Conservation (phyloP, 2,797 vertebrate genomes). For the Sibirionetta formosa region DNA sequence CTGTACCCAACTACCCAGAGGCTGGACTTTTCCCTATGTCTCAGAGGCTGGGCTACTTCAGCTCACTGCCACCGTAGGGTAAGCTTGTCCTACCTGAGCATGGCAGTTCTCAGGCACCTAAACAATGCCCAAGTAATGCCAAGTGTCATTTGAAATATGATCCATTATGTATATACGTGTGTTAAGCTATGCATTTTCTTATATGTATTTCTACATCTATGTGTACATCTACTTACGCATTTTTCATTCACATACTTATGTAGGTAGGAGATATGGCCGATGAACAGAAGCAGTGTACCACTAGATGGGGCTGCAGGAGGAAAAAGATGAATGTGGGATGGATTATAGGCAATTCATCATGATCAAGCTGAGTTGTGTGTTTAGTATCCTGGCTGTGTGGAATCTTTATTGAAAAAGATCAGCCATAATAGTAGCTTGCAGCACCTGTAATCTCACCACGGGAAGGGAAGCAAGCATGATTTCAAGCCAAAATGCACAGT, state of each 20-base stretch:
- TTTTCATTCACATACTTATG: accelerated
- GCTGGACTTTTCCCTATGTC: neutral
- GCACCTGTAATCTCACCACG: slow-evolving; percentile 20
- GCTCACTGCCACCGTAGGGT: accelerated
- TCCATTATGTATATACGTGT: accelerated
- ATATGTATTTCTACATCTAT: accelerated
- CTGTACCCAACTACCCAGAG: neutral
- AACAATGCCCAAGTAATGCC: neutral
- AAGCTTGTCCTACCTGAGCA: neutral
- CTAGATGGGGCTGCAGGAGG: slow-evolving; percentile 50
- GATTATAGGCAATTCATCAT: neutral
- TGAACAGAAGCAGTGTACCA: neutral
- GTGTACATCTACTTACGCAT: neutral
- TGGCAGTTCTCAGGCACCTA: neutral
- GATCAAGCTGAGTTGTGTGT: neutral
- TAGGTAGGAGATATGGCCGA: accelerated
- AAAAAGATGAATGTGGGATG: neutral
- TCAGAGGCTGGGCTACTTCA: accelerated
- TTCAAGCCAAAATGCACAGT: slow-evolving; percentile 50
- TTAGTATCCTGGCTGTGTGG: neutral
- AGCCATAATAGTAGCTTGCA: slow-evolving; percentile 36
- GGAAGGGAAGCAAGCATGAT: neutral
- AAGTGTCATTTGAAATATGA: neutral
- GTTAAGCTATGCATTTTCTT: neutral
- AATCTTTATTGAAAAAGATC: slow-evolving; percentile 35